Base-by-base conservation (phyloP, 2,888 invertebrate genomes). In the Xylophagus ater region DNA sequence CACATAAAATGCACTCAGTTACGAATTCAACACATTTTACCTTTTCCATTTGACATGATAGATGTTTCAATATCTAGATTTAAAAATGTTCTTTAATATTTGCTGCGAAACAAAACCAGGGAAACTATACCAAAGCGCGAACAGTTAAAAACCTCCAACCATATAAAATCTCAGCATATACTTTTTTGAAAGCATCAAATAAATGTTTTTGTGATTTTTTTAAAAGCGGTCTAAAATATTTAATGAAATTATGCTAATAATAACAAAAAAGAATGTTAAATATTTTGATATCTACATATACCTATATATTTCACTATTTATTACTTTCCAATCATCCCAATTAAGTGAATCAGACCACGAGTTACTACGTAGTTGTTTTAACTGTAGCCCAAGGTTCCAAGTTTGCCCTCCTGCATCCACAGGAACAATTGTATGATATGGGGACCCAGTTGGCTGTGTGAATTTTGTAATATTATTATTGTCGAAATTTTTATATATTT, bases 331-430 rank as follows among this genome's bases (percentile, higher is more conserved):
- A 53, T 78, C 81, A 4, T 57, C 42, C 46, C 55, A 57, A 58
- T 90, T 89, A 45, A 87, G 71, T 0, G 85, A 87, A 53, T 87
- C 86, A 0, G 87, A 86, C 74, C 86, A 87, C 0, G 87, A 88
- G 59, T 84, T 89, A 37, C 88, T 89, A 23, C 88, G 74, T 34
- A 81, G 71, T 46, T 75, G 75, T 52, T 77, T 75, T 4, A 80
- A 60, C 23, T 76, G 73, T 20, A 81, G 78, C n/a, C 43, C 44
- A 45, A 82, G 70, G 42, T 76, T 80, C 76, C 83, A 84, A 28
- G 45, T 44, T 37, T 44, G 51, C 0, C 81, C 73, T 45, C 78
- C 76, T 15, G 82, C 78, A 55, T 92, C 87, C 15, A 80, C 73
- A 9, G 80, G 83, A 48, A 85, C 81, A 41, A 90, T 84, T 5